Evolutionary conservation across 2,888 invertebrate species (phyloP).

Genomic region (Cybosia mesomella): DNA sequence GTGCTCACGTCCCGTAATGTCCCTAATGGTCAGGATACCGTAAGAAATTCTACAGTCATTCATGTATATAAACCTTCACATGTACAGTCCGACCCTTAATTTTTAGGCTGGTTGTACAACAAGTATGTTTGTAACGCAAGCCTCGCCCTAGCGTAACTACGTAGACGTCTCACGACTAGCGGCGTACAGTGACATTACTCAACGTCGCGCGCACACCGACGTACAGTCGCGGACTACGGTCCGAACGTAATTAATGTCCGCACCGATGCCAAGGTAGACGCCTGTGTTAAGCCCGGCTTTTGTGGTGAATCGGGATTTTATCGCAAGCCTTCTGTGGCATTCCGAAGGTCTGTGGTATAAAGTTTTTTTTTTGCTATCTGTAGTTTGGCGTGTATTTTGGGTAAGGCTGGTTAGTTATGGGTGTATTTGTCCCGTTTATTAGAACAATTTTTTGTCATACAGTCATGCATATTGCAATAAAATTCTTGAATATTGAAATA

Average conservation of each 20-base stretch:
- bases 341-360: background rate
- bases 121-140: background rate
- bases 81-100: too few relatives aligned
- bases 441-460: too few relatives aligned
- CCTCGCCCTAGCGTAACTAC: background rate
- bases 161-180: constrained; percentile 30
- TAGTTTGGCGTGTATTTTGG: too few relatives aligned
- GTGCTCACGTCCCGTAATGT: too few relatives aligned
- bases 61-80: too few relatives aligned
- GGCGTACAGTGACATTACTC: constrained; percentile 63
- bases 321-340: background rate
- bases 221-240: constrained; percentile 50
- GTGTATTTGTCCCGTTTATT: too few relatives aligned
- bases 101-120: background rate
- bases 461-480: too few relatives aligned
- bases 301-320: background rate
- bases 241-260: constrained; percentile 31
- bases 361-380: background rate
- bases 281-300: background rate
- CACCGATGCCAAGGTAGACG: background rate
- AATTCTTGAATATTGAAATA: too few relatives aligned
- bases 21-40: too few relatives aligned
- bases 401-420: too few relatives aligned
- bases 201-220: constrained; percentile 64
- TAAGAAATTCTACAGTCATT: too few relatives aligned